A percentile compares a stretch with the other conserved stretches of the same genome.
These are phyloP conservation scores for Argyresthia goedartella DNA, from an alignment of 2,888 invertebrate species.

Conservation along the genomic window DNA sequence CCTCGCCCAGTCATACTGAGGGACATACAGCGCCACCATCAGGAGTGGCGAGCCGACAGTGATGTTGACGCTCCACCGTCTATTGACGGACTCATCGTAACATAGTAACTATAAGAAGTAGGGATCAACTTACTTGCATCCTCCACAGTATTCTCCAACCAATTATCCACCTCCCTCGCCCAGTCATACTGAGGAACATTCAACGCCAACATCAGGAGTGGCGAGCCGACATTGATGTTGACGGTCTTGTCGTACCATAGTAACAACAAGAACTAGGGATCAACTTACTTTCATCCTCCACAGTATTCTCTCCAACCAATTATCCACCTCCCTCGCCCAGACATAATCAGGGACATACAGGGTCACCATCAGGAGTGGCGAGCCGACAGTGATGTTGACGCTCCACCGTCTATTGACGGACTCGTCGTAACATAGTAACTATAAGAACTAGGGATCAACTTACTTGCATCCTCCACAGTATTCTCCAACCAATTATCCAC, in stretches of 20 bases:
- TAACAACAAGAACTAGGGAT: conserved; percentile 86
- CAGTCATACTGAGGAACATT: conserved; percentile 75
- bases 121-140: conserved; percentile 42
- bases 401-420: conserved; percentile 89
- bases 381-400: conserved; percentile 85
- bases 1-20: conserved; percentile 60
- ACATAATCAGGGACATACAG: conserved; percentile 77
- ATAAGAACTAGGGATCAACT: too few species aligned
- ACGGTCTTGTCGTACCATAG: conserved; percentile 85
- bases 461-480: conserved; percentile 67
- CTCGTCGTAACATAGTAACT: too few species aligned
- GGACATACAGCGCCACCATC: conserved; percentile 84
- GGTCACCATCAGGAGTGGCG: conserved; percentile 86
- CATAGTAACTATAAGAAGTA: conserved; percentile 81
- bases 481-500: conserved; percentile 49
- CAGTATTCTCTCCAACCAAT: too few species aligned
- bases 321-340: conserved; percentile 50
- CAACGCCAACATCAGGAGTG: conserved; percentile 86
- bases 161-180: conserved; percentile 44
- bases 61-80: conserved; percentile 90
- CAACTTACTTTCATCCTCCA: conserved; percentile 64
- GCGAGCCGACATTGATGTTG: conserved; percentile 85
- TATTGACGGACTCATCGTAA: conserved; percentile 85
- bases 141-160: conserved; percentile 42
- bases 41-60: conserved; percentile 87